A percentile compares a stretch with the other conserved stretches of the same genome.
phyloP scores from a whole-genome alignment of 2,888 invertebrate species.

The Oxyscelio sp. region DNA sequence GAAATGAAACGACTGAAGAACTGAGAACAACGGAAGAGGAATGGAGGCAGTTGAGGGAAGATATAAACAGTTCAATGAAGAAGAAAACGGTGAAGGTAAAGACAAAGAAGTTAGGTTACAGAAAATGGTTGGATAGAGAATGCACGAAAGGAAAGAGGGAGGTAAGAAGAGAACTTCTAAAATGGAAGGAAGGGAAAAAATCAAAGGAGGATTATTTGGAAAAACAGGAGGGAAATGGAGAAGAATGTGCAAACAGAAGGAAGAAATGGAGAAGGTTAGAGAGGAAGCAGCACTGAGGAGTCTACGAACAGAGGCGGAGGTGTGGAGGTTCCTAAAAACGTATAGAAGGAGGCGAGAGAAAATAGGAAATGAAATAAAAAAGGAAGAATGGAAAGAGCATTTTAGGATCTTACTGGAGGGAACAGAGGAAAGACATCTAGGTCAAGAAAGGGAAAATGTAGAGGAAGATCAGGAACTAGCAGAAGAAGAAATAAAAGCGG shows the following conservation, averaged over 20 bases:
- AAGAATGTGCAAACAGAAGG: slow-evolving; percentile 3
- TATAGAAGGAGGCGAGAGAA: background rate
- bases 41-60: slow-evolving; percentile 8
- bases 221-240: slow-evolving; percentile 15
- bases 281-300: slow-evolving; percentile 25
- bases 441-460: slow-evolving; percentile 3
- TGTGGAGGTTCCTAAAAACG: slow-evolving; percentile 34
- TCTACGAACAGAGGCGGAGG: slow-evolving; percentile 15
- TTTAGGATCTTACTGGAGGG: slow-evolving; percentile 28
- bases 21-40: background rate
- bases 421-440: slow-evolving; percentile 1
- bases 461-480: slow-evolving; percentile 1
- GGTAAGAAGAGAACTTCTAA: background rate
- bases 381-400: background rate
- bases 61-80: background rate
- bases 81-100: background rate
- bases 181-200: slow-evolving; percentile 22
- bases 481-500: background rate
- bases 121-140: slow-evolving; percentile 25
- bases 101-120: background rate
- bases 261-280: background rate
- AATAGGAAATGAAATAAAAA: background rate
- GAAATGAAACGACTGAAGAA: background rate
- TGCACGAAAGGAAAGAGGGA: slow-evolving; percentile 11
- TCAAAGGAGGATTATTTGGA: slow-evolving; percentile 1